phyloP scores from a whole-genome alignment of 2,113 vertebrate species.

The Ceratotherium simum region DNA sequence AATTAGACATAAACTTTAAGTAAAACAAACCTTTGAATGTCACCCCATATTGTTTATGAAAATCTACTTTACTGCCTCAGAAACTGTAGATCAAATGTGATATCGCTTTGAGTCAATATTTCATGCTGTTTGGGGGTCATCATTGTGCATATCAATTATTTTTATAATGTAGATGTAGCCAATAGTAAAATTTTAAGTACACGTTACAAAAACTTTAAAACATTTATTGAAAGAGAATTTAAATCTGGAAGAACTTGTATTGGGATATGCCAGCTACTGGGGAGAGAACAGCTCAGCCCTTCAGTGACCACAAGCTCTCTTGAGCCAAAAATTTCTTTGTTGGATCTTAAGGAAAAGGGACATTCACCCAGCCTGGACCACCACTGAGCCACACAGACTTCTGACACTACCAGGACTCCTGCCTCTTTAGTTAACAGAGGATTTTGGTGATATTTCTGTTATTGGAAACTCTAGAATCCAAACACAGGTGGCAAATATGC shows the following conservation, averaged over 20 bases:
- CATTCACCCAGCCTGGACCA: neutral
- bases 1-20: slow-evolving; percentile 2
- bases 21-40: slow-evolving; percentile 53
- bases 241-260: neutral
- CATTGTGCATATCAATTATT: slow-evolving; percentile 36
- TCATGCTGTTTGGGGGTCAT: neutral
- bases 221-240: slow-evolving; percentile 33
- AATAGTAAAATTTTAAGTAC: slow-evolving; percentile 37
- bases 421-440: neutral
- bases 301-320: neutral
- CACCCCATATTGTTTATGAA: neutral
- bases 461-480: neutral
- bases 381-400: neutral
- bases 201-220: slow-evolving; percentile 7
- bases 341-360: neutral
- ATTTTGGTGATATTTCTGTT: neutral
- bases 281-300: neutral
- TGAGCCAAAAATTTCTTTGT: neutral
- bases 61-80: neutral
- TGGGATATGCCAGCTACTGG: neutral
- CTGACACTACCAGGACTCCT: neutral
- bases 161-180: neutral
- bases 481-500: neutral
- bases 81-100: slow-evolving; percentile 65
- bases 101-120: slow-evolving; percentile 63